phyloP scores from a whole-genome alignment of 2,888 invertebrate species.

The Dorcus parallelipipedus region DNA sequence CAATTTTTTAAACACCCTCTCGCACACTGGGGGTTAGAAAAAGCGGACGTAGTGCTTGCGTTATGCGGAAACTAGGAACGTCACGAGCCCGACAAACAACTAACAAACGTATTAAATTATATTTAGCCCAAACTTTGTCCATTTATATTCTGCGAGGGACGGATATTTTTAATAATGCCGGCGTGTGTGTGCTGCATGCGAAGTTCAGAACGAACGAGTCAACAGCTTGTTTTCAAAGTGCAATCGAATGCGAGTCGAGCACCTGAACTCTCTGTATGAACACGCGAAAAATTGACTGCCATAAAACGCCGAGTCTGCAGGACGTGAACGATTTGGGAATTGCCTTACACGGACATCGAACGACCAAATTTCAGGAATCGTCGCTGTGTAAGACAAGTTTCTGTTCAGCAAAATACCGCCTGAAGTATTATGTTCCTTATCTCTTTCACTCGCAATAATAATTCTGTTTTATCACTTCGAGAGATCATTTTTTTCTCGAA shows the following conservation, averaged over 20 bases:
- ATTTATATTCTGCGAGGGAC: constrained; percentile 9
- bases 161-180: constrained; percentile 24
- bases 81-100: constrained; percentile 4
- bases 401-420: too few relatives aligned
- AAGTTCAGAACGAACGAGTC: constrained; percentile 29
- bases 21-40: background rate
- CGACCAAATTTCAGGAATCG: too few relatives aligned
- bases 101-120: background rate
- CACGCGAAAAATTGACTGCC: constrained; percentile 31
- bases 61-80: constrained; percentile 18
- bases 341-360: constrained; percentile 22
- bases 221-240: constrained; percentile 32
- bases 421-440: too few relatives aligned
- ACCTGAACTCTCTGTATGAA: constrained; percentile 22
- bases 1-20: too few relatives aligned
- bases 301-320: constrained; percentile 33
- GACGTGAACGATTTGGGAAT: constrained; percentile 40
- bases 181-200: constrained; percentile 21
- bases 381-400: too few relatives aligned
- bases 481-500: too few relatives aligned
- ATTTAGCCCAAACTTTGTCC: constrained; percentile 12
- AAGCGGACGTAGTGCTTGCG: constrained; percentile 20
- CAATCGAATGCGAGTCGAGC: constrained; percentile 28
- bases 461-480: too few relatives aligned
- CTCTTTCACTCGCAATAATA: too few relatives aligned